A percentile compares a stretch with the other conserved stretches of the same genome.
Conservation (phyloP, 2,113 vertebrate species). For the Malaclemys terrapin region DNA sequence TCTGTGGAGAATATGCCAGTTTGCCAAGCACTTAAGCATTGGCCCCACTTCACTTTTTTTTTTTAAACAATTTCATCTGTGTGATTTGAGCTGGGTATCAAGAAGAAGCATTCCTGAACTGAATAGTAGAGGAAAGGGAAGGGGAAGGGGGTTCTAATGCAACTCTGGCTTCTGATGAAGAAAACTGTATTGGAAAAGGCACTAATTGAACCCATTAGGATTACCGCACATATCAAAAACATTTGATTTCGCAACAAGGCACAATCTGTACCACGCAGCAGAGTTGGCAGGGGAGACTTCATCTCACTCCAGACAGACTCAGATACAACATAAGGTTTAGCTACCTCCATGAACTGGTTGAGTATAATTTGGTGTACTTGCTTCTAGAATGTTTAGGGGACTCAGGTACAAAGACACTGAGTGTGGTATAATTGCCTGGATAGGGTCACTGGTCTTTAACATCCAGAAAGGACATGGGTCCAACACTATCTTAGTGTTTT, state of each 20-base stretch:
- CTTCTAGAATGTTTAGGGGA: not conserved
- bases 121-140: not conserved
- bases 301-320: not conserved
- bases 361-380: not conserved
- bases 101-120: not conserved
- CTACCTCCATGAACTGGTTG: not conserved
- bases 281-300: not conserved
- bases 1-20: not conserved
- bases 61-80: not conserved
- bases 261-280: not conserved
- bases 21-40: not conserved
- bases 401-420: not conserved
- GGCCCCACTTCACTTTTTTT: not conserved
- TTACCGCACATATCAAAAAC: not conserved
- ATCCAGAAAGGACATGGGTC: not conserved
- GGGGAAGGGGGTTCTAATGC: accelerated
- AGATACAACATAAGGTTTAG: not conserved
- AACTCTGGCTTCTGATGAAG: not conserved
- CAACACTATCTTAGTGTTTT: not conserved
- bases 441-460: not conserved
- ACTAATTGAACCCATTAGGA: accelerated
- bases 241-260: not conserved
- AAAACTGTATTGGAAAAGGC: not conserved
- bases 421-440: accelerated
- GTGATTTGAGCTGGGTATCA: not conserved